Evolutionary conservation across 2,113 vertebrate genomes (phyloP).

Genomic region (Rhabdomys dilectus): DNA sequence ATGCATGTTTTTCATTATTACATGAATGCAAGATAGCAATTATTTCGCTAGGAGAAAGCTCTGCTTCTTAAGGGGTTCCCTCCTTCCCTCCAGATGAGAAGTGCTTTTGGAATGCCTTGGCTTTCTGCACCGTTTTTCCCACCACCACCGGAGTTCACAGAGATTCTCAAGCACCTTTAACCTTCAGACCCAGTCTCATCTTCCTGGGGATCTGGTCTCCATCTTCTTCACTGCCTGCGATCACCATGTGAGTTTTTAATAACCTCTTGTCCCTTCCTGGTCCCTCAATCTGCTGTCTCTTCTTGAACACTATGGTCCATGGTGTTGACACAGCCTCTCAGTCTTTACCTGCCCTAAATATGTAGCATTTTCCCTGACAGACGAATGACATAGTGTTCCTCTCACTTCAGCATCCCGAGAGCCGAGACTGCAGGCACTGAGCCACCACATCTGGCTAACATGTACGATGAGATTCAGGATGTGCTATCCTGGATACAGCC

Average conservation of each 20-base stretch:
- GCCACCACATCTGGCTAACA: neutral
- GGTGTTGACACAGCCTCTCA: neutral
- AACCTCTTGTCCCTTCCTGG: accelerated
- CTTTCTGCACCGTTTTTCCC: neutral
- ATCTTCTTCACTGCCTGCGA: neutral
- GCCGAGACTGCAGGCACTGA: neutral
- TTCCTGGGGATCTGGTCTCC: neutral
- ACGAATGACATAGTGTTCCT: neutral
- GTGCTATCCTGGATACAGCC: neutral
- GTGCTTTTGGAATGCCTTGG: neutral
- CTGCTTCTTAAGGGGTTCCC: neutral
- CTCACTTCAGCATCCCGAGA: neutral
- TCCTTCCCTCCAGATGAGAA: neutral
- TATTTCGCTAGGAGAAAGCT: constrained; percentile 7
- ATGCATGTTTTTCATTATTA: constrained; percentile 56
- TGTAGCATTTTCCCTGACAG: neutral
- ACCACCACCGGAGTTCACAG: neutral
- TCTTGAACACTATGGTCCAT: neutral
- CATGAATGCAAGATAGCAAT: constrained; percentile 45
- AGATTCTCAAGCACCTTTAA: neutral
- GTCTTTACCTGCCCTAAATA: neutral
- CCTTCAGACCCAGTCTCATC: neutral
- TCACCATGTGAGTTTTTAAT: neutral
- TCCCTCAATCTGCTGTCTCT: neutral
- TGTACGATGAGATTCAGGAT: neutral